Evolutionary conservation across 1,140 invertebrate species (phyloP).

Genomic region (Dendrolimus punctatus): DNA sequence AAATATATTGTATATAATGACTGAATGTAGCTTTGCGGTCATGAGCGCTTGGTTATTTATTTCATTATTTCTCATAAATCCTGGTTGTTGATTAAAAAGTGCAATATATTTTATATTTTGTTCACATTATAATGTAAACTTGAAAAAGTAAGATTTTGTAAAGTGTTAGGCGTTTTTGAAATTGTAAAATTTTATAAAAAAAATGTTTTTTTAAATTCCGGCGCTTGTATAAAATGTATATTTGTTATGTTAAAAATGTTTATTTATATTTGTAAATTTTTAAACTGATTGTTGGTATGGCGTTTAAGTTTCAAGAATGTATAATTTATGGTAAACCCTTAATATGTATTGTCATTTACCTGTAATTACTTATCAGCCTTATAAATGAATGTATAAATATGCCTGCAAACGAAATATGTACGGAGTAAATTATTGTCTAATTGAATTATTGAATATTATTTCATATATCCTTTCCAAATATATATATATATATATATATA

Average conservation of each 20-base stretch:
- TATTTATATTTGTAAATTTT: conserved; percentile 6
- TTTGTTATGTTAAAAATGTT: conserved; percentile 11
- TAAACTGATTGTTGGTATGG: conserved; percentile 3
- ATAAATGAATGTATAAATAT: conserved; percentile 33
- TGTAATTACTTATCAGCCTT: conserved; percentile 29
- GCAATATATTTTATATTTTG: conserved; percentile 6
- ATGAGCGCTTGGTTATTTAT: conserved; percentile 12
- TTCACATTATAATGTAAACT: conserved; percentile 22
- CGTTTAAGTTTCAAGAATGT: conserved; percentile 1
- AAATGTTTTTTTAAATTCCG: conserved; percentile 27
- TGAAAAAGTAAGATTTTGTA: conserved; percentile 20
- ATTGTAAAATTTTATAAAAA: conserved; percentile 35
- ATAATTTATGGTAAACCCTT: conserved; percentile 7
- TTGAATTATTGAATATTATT: conserved; percentile 10
- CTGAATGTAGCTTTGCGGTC: conserved; percentile 16
- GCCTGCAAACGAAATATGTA: conserved; percentile 42
- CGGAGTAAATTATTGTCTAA: conserved; percentile 20
- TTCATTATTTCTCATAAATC: conserved; percentile 10
- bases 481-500: no score
- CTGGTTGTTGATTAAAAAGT: background rate
- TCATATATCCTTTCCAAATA: background rate
- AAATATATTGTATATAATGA: conserved; percentile 17
- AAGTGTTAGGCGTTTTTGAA: conserved; percentile 34
- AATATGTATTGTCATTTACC: conserved; percentile 13
- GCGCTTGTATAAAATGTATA: conserved; percentile 13